Base-by-base conservation (phyloP, 2,113 vertebrate genomes). In the Hippocampus zosterae region DNA sequence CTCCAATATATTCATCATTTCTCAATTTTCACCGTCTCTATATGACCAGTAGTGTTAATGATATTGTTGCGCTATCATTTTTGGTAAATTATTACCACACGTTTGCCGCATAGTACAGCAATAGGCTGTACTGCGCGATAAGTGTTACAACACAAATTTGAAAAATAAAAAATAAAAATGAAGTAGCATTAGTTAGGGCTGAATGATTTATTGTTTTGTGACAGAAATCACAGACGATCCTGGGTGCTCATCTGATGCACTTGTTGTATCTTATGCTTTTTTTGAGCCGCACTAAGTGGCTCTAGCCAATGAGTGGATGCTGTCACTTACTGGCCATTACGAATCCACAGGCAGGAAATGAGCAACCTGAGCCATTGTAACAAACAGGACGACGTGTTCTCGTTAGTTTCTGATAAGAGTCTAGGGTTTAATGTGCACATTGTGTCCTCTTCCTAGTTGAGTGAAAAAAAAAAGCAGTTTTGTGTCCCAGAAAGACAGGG, bases 291-390 rank as follows among this genome's bases (percentile, higher is more conserved):
- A 44, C 48, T 57, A 16, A 53, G 1, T 55, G 62, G 46, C 61
- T 63, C 23, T 15, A 68, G 23, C 56, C 44, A 53, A 40, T 37
- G 66, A 69, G 62, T 62, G 74, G 74, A 37, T 63, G 33, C 0
- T 48, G 76, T 65, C 53, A 78, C 64, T 78, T 75, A 71, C 76
- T 71, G 74, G 69, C 65, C 59, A 23, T 78, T 71, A 57, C 65
- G 5, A 37, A 65, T 21, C 42, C 53, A 71, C 16, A 48, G 50
- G 2, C 79, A 77, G 81, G 75, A 88, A 87, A 82, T 83, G 76
- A 82, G 76, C 81, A 79, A 76, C 69, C 13, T 50, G 69, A 70
- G 57, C 67, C 73, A 67, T 76, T 56, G 78, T 77, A 70, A 79
- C 46, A 74, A 62, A 79, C 72, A 63, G 21, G 62, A 76, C 67